Evolutionary conservation across 2,888 invertebrate species (phyloP).

Genomic region (Laothoe populi): DNA sequence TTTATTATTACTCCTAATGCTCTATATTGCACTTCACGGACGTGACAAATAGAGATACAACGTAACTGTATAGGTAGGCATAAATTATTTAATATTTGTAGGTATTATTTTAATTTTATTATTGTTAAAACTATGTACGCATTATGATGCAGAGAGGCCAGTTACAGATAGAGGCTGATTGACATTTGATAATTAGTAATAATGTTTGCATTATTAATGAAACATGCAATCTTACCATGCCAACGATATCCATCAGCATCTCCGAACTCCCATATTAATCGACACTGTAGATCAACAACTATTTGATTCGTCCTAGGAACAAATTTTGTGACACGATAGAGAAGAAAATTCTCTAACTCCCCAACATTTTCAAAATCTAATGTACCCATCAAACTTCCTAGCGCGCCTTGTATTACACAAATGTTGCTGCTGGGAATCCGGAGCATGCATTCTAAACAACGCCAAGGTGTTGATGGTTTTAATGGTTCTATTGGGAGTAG

Average conservation of each 20-base stretch:
- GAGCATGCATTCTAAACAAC: slow-evolving; percentile 82
- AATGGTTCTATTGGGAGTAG: slow-evolving; percentile 85
- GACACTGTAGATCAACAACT: slow-evolving; percentile 86
- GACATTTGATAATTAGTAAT: neutral
- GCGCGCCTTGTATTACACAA: slow-evolving; percentile 73
- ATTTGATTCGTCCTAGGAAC: slow-evolving; percentile 86
- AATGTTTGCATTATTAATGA: neutral
- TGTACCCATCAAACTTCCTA: slow-evolving; percentile 83
- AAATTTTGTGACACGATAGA: slow-evolving; percentile 78
- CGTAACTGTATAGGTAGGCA: neutral
- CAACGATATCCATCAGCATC: slow-evolving; percentile 82
- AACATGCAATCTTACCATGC: slow-evolving; percentile 77
- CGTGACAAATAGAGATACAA: slow-evolving; percentile 6
- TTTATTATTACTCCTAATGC: slow-evolving; percentile 10
- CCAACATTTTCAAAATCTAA: slow-evolving; percentile 77
- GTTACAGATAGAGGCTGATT: no score
- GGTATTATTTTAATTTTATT: neutral
- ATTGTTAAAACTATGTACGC: no score
- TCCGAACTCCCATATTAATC: slow-evolving; percentile 86
- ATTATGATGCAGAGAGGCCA: no score
- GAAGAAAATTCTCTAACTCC: slow-evolving; percentile 84
- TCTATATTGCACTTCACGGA: slow-evolving; percentile 15
- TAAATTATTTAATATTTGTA: neutral
- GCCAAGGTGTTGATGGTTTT: slow-evolving; percentile 82
- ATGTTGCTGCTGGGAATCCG: slow-evolving; percentile 80